phyloP scores from a whole-genome alignment of 2,888 invertebrate species.

The Rhorus exstirpatorius region DNA sequence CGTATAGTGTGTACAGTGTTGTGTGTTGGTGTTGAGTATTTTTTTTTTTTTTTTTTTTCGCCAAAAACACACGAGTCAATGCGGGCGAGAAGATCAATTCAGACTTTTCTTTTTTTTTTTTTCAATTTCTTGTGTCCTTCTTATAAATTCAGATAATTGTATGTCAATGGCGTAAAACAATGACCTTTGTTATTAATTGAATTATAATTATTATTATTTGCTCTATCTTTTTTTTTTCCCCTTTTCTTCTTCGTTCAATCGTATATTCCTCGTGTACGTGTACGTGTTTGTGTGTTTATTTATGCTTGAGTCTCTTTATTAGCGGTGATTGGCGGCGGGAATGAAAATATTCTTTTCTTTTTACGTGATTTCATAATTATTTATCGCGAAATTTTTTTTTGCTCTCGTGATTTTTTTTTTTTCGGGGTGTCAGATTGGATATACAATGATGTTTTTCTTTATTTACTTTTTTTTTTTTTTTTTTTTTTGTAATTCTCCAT shows the following conservation, averaged over 20 bases:
- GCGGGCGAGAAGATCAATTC: constrained; percentile 61
- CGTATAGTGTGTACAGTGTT: constrained; percentile 56
- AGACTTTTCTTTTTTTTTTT: constrained; percentile 5
- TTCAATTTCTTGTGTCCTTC: constrained; percentile 6
- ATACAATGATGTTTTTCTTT: no score
- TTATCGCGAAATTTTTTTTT: constrained; percentile 11
- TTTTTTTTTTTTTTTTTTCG: constrained; percentile 44
- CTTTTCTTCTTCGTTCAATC: constrained; percentile 7
- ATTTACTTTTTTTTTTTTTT: constrained; percentile 1
- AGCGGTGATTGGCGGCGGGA: constrained; percentile 46
- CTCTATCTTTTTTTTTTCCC: no score
- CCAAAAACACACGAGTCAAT: constrained; percentile 18
- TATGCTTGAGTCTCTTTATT: constrained; percentile 48
- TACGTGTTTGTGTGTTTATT: constrained; percentile 62
- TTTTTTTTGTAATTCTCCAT: background rate
- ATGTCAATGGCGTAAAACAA: constrained; percentile 31
- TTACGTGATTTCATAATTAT: constrained; percentile 21
- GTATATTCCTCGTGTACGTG: constrained; percentile 9
- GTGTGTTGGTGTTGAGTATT: constrained; percentile 53
- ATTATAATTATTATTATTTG: constrained; percentile 51
- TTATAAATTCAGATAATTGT: constrained; percentile 53
- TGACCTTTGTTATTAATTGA: constrained; percentile 50
- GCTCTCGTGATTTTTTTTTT: constrained; percentile 14
- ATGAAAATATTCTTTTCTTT: constrained; percentile 44
- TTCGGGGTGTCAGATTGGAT: no score